Percentiles rank a stretch among this genome's conserved stretches.
phyloP scores from a whole-genome alignment of 2,113 vertebrate genomes.

The Corythornis madagascariensis region DNA sequence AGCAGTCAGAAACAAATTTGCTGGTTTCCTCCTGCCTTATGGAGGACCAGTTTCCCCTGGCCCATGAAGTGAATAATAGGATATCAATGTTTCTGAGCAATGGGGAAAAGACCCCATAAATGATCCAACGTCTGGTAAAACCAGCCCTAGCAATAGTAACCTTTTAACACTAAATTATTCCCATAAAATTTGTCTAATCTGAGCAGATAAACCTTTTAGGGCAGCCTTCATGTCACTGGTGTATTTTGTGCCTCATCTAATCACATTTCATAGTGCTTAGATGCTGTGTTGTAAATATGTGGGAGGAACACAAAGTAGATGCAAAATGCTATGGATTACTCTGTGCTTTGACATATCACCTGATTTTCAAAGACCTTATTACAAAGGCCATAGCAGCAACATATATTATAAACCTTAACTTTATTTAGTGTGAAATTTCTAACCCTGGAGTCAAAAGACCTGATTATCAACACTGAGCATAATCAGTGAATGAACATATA shows the following conservation, averaged over 20 bases:
- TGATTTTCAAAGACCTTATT: neutral
- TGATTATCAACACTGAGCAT: neutral
- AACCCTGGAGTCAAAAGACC: neutral
- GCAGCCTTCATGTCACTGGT: neutral
- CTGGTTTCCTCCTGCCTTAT: neutral
- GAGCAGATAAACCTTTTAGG: neutral
- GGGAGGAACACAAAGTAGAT: neutral
- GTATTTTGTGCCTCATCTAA: neutral
- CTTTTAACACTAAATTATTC: neutral
- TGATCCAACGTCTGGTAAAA: neutral
- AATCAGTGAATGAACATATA: neutral
- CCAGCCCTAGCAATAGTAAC: neutral
- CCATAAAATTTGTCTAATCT: neutral
- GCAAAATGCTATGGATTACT: neutral
- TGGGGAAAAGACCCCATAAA: neutral
- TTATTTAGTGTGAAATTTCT: neutral
- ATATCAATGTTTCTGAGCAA: neutral
- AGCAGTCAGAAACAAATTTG: neutral
- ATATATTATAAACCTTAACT: neutral
- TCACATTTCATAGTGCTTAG: neutral
- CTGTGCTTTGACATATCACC: neutral
- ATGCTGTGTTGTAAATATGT: neutral
- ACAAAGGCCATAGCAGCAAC: neutral
- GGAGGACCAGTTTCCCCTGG: neutral
- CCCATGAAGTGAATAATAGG: neutral